Base-by-base conservation (phyloP, 1,140 invertebrate species). In the Sycobia sp. region DNA sequence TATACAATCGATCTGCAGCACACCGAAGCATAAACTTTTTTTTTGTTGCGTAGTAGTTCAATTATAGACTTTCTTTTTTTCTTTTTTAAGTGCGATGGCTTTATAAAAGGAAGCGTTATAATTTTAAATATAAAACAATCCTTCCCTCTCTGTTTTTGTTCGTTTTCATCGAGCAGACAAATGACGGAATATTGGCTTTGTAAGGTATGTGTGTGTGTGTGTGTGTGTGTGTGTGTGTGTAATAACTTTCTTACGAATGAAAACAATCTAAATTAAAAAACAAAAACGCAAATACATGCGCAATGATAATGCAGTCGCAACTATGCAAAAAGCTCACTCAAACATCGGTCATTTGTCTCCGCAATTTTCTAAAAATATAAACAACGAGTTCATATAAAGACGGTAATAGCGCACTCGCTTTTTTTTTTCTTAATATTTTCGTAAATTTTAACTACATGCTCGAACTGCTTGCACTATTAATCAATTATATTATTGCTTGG, bases 331-430 rank as follows among this genome's bases (percentile, higher is more conserved):
- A 41, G 29, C 39, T 44, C 44, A 3, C 23, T 51, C 16, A 32
- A 54, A 34, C 25, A 36, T 62, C 43, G 20, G 44, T 55, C 60
- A 62, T 62, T 62, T 47, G 51, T 39, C 51, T 39, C 16, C 16
- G 18, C 16, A 49, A 46, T 62, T 55, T 62, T 62, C 27, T 55
- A 62, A 62, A 62, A 62, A 62, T 62, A 62, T 62, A 62, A 62
- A 62, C 34, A 62, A 62, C 51, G 16, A 49, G 32, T 56, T 55
- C 51, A 49, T 29, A n/a, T 22, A 39, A 49, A 55, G 44, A 46
- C 50, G 41, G 27, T 9, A 36, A 50, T 44, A 11, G 18, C 39
- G 3, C 18, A 47, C 57, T 22, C 27, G 50, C 47, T 38, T 50
- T 44, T 16, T 29, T 10, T 38, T 47, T 54, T 59, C n/a, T n/a